These are phyloP conservation scores for Hemiprocne comata DNA, from an alignment of 2,113 vertebrate species.

Conservation along the genomic window DNA sequence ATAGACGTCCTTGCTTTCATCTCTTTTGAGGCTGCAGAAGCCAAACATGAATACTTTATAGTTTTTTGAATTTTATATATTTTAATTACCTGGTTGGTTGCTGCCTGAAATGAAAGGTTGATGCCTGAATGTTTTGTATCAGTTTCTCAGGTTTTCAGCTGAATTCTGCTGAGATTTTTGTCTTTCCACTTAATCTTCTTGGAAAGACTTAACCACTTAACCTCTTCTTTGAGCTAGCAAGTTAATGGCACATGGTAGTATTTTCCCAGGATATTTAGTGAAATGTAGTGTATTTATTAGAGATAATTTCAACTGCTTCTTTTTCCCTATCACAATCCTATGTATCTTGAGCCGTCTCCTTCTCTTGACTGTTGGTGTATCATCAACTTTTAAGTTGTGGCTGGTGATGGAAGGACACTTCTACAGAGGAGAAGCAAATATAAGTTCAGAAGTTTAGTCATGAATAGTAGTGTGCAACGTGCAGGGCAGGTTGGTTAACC, in stretches of 20 bases:
- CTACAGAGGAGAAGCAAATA: not conserved
- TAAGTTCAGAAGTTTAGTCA: not conserved
- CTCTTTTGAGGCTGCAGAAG: not conserved
- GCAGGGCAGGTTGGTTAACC: not conserved
- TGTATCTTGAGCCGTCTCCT: not conserved
- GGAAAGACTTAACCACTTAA: not conserved
- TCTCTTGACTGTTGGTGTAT: not conserved
- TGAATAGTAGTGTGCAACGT: not conserved
- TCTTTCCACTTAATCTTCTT: not conserved
- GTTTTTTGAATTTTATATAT: not conserved
- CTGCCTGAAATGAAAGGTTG: not conserved
- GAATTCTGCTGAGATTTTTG: not conserved
- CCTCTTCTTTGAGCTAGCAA: not conserved
- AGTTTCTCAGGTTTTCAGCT: not conserved
- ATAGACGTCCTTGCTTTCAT: not conserved
- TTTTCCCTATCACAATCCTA: not conserved
- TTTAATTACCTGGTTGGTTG: not conserved
- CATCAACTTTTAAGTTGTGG: not conserved
- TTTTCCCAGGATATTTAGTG: not conserved
- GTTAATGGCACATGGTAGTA: not conserved
- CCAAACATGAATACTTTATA: not conserved
- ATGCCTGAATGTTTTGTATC: not conserved
- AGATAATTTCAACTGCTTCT: not conserved
- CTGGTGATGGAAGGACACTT: not conserved
- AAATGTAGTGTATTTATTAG: not conserved